These are phyloP conservation scores for Rotaria magnacalcarata DNA, from an alignment of 2,888 invertebrate species.

Conservation along the genomic window DNA sequence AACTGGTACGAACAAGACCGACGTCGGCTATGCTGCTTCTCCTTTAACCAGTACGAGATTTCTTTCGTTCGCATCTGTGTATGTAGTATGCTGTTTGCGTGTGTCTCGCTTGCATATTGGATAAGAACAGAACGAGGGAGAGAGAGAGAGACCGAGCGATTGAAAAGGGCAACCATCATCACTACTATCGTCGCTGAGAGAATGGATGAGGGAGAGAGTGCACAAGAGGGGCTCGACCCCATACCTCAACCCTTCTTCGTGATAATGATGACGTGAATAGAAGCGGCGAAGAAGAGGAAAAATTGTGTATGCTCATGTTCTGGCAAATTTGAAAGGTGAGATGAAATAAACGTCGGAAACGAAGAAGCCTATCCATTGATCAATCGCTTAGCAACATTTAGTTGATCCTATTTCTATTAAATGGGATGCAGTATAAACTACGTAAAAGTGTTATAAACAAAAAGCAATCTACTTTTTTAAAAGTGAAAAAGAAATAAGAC, in stretches of 20 bases:
- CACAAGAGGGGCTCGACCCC: neutral
- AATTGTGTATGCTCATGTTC: neutral
- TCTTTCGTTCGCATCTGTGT: slow-evolving; percentile 23
- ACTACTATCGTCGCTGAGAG: neutral
- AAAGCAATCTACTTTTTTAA: no score
- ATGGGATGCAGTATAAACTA: neutral
- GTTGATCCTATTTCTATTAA: neutral
- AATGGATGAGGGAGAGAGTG: neutral
- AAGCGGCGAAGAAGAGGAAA: neutral
- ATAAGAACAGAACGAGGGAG: neutral
- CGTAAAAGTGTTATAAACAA: no score
- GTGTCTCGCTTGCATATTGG: neutral
- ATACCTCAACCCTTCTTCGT: neutral
- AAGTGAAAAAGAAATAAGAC: no score
- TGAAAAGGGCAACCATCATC: neutral
- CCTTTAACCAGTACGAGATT: neutral
- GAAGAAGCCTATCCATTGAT: neutral
- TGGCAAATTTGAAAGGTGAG: slow-evolving; percentile 2
- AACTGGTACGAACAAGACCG: slow-evolving; percentile 31
- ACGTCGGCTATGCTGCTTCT: slow-evolving; percentile 11
- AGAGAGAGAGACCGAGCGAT: neutral
- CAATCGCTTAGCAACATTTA: neutral
- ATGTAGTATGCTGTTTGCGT: neutral
- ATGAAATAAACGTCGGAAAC: neutral
- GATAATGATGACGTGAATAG: neutral